phyloP scores from a whole-genome alignment of 53 echinoderm and acorn worm genomes.

The Stichopus horrens region DNA sequence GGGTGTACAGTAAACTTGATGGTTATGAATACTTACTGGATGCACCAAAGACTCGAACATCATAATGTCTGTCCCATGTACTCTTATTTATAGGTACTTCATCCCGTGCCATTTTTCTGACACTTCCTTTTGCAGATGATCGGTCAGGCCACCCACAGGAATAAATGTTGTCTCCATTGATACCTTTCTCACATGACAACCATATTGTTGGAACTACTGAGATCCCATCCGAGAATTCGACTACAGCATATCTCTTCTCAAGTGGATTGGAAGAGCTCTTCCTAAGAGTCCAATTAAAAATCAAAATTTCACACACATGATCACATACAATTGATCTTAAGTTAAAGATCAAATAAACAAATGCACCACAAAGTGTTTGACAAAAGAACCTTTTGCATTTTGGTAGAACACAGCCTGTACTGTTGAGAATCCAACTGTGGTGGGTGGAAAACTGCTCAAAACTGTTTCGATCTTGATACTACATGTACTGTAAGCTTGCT shows the following conservation, averaged over 20 bases:
- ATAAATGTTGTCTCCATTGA: background rate
- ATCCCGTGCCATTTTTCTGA: background rate
- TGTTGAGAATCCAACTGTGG: too few species aligned
- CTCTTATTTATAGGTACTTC: background rate
- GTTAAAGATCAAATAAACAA: too few species aligned
- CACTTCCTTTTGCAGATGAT: background rate
- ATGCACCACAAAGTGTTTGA: too few species aligned
- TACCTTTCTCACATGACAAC: background rate
- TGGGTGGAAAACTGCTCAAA: too few species aligned
- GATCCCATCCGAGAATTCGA: conserved; percentile 1
- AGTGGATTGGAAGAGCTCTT: background rate
- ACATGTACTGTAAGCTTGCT: too few species aligned
- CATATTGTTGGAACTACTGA: conserved; percentile 1
- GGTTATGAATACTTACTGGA: background rate
- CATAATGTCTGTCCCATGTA: background rate
- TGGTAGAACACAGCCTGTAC: too few species aligned
- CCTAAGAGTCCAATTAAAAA: background rate
- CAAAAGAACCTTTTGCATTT: too few species aligned
- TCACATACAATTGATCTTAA: background rate
- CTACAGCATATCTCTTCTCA: conserved; percentile 3
- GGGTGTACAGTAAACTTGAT: too few species aligned
- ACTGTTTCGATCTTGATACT: too few species aligned
- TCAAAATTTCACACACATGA: background rate
- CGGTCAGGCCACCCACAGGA: background rate
- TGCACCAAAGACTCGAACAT: background rate